Conservation (phyloP, 2,113 vertebrate species). For the Puffinus mauretanicus region DNA sequence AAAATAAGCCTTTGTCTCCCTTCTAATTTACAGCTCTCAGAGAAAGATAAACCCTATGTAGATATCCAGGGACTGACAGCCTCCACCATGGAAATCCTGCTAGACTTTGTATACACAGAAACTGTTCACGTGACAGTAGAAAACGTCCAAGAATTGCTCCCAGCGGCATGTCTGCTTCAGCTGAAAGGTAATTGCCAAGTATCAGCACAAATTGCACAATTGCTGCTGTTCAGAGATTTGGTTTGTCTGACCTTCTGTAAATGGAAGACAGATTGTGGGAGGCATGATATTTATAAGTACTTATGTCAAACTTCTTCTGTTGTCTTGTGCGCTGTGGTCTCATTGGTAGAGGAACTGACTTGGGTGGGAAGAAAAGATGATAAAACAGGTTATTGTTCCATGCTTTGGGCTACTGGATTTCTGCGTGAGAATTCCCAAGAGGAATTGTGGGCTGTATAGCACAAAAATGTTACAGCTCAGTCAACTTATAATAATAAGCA, state of each 20-base stretch:
- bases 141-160: conserved; percentile 95
- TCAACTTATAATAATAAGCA: neutral
- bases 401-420: neutral
- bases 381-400: neutral
- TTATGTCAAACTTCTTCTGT: neutral
- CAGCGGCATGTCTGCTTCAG: conserved; percentile 94
- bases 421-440: neutral
- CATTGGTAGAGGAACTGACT: neutral
- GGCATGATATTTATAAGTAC: neutral
- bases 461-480: neutral
- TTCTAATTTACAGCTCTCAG: conserved; percentile 82
- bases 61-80: conserved; percentile 97
- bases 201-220: neutral
- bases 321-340: neutral
- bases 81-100: conserved; percentile 97
- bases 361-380: neutral
- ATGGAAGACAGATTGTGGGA: neutral
- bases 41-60: conserved; percentile 97
- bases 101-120: conserved; percentile 98
- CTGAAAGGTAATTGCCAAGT: conserved; percentile 86
- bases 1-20: neutral
- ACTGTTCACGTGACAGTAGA: conserved; percentile 97
- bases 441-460: neutral
- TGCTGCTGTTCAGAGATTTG: neutral
- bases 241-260: neutral